A percentile compares a stretch with the other conserved stretches of the same genome.
Evolutionary conservation across 2,888 invertebrate species (phyloP).

Genomic region (Diadegma fenestrale): DNA sequence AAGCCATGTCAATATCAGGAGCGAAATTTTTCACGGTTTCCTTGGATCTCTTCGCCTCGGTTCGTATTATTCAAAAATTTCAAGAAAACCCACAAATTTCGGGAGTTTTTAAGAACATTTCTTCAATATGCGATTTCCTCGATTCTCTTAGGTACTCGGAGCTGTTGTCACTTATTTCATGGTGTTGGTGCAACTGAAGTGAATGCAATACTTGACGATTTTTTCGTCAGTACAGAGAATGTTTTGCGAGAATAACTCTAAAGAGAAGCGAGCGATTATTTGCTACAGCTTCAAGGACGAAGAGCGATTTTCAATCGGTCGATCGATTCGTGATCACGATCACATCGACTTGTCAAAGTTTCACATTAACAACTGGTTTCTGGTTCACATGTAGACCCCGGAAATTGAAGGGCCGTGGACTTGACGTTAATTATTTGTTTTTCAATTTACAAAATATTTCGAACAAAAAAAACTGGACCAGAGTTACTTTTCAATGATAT

Average conservation of each 20-base stretch:
- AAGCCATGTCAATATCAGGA: constrained; percentile 95
- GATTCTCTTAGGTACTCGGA: constrained; percentile 89
- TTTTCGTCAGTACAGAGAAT: constrained; percentile 50
- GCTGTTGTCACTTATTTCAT: constrained; percentile 96
- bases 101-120: background rate
- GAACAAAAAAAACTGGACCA: constrained; percentile 3
- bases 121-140: background rate
- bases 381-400: background rate
- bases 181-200: constrained; percentile 95
- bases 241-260: constrained; percentile 29
- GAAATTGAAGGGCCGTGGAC: background rate
- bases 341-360: constrained; percentile 38
- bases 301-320: constrained; percentile 32
- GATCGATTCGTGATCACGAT: constrained; percentile 7
- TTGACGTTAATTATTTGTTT: background rate
- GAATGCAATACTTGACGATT: constrained; percentile 77
- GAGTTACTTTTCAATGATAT: constrained; percentile 23
- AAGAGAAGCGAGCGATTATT: constrained; percentile 44
- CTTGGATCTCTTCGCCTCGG: constrained; percentile 94
- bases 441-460: background rate
- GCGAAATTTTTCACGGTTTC: constrained; percentile 96
- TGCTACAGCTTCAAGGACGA: constrained; percentile 28
- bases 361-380: constrained; percentile 30
- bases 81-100: background rate
- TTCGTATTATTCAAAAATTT: constrained; percentile 84